These are phyloP conservation scores for Pachycephala philippinensis DNA, from an alignment of 2,113 vertebrate genomes.

Conservation along the genomic window DNA sequence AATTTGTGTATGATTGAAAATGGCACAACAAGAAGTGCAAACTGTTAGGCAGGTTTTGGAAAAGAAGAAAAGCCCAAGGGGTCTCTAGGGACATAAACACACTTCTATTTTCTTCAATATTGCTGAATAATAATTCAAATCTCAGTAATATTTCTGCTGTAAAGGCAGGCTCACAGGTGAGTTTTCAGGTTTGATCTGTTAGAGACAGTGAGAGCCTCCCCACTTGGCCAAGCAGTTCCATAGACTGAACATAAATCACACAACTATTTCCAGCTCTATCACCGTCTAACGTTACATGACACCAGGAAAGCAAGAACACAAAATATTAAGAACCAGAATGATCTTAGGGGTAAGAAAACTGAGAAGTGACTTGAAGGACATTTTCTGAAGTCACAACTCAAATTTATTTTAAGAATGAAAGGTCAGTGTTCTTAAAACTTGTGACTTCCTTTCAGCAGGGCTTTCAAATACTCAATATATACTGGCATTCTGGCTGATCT, in stretches of 20 bases:
- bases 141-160: background rate
- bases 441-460: background rate
- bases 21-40: background rate
- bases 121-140: background rate
- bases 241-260: background rate
- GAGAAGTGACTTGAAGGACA: background rate
- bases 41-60: background rate
- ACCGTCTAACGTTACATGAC: background rate
- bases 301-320: background rate
- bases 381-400: background rate
- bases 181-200: background rate
- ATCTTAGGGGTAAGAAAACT: background rate
- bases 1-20: background rate
- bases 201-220: background rate
- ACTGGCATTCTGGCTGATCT: background rate
- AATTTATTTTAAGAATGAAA: background rate
- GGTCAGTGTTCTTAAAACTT: background rate
- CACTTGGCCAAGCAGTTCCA: background rate
- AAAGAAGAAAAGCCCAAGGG: background rate
- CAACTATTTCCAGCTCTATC: background rate
- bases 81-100: background rate
- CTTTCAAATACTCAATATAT: background rate
- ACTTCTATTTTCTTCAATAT: background rate
- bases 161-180: background rate
- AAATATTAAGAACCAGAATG: background rate